Evolutionary conservation across 2,113 vertebrate genomes (phyloP), one percentile per base, ranked within the genome.

Genomic region (Myrmecophaga tridactyla): DNA sequence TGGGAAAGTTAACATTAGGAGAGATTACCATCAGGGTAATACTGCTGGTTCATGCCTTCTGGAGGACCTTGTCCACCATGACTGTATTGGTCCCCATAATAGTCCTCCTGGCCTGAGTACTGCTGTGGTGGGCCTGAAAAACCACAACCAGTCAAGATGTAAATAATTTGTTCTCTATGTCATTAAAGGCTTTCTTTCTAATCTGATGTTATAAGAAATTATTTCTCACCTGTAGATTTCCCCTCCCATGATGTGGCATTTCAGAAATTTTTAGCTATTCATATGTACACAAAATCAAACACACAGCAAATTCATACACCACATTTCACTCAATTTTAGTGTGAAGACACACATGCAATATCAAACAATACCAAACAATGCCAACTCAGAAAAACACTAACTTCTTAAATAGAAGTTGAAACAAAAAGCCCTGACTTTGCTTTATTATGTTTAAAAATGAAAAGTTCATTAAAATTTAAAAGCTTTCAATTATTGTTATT

Each of bases 101-200:
- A 99, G 98, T 99, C 99, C 98, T 99, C 99, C 99, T 99, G 99
- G 98, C 99, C 99, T 98, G 99, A 99, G 98, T 99, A 99, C 98
- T 99, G 99, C 99, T 99, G 99, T 97, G 99, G 99, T 98, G 99
- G 97, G 98, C 99, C 99, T 99, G 99, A 98, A 99, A 99, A 99
- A 98, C 97, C 98, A 98, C 98, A 98, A 98, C 98, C 98, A 98
- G 98, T 98, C 97, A 98, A 98, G 97, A 98, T 7, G 90, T 98
- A 98, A 98, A 98, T 96, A 97, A 97, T 96, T 89, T 97, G 97
- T 98, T 97, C 97, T 97, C 90, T 97, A 72, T 87, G 70, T 97
- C 95, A 98, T 96, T 98, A 97, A 96, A 93, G 90, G 89, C 34
- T 82, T 92, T 84, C 51, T 92, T 97, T 86, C 92, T 98, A 97